Conservation (phyloP, 2,797 vertebrate species). For the Adelosebastes latens region DNA sequence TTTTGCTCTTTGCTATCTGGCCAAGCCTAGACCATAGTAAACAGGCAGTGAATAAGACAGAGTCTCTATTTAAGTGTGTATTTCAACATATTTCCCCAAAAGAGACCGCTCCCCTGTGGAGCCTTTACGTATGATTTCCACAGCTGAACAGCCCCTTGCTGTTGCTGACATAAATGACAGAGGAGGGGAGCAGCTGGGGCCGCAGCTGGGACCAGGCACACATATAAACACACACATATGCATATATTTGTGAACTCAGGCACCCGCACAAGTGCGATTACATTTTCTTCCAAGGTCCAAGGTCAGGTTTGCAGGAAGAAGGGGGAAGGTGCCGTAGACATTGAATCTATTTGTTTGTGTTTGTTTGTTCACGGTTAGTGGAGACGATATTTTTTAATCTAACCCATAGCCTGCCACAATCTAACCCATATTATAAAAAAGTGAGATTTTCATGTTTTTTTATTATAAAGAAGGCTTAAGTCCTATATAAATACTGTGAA, state of each 20-base stretch:
- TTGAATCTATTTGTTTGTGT: constrained; percentile 4
- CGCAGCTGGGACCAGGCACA: constrained; percentile 27
- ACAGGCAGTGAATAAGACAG: neutral
- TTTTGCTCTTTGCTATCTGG: constrained; percentile 1
- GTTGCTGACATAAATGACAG: constrained; percentile 35
- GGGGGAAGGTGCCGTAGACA: neutral
- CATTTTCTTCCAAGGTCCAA: constrained; percentile 22
- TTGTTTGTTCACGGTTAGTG: neutral
- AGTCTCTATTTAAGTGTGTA: neutral
- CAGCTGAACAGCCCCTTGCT: constrained; percentile 49
- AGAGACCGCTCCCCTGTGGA: constrained; percentile 32
- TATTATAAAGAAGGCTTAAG: too few species aligned
- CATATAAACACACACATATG: neutral
- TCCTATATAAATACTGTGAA: too few species aligned
- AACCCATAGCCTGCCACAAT: neutral
- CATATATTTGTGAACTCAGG: constrained; percentile 7
- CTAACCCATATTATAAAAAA: neutral
- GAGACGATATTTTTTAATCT: neutral
- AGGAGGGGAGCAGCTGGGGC: constrained; percentile 56
- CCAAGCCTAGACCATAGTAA: neutral
- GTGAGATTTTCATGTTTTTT: too few species aligned
- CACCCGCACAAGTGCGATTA: constrained; percentile 2
- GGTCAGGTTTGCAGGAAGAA: constrained; percentile 22
- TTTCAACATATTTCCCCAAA: constrained; percentile 17
- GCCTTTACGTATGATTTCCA: constrained; percentile 30